Conservation (phyloP, 1,140 invertebrate species). For the Panulirus ornatus region DNA sequence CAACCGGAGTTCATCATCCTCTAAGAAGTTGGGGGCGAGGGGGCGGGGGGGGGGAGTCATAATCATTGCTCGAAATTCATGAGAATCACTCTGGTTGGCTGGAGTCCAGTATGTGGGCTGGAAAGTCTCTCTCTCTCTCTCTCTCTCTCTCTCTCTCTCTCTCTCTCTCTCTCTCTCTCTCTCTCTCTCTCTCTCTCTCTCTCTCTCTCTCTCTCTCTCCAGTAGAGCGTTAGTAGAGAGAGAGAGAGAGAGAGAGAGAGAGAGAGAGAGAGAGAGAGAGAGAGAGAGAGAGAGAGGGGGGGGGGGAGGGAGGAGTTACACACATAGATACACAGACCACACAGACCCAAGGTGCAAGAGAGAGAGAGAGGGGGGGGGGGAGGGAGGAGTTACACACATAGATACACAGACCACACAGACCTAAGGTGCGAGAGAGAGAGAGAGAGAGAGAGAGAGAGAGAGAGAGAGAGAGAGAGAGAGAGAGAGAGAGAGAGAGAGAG, state of each 20-base stretch:
- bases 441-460: conserved; percentile 17
- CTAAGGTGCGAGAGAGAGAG: too few relatives aligned
- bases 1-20: too few relatives aligned
- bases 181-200: neutral
- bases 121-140: neutral
- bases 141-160: neutral
- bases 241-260: conserved; percentile 17
- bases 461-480: conserved; percentile 17
- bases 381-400: neutral
- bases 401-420: too few relatives aligned
- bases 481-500: conserved; percentile 12
- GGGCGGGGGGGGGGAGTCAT: too few relatives aligned
- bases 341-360: too few relatives aligned
- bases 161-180: conserved; percentile 4
- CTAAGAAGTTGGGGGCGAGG: too few relatives aligned
- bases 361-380: neutral
- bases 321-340: too few relatives aligned
- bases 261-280: neutral
- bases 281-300: neutral
- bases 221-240: too few relatives aligned
- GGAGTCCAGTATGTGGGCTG: too few relatives aligned
- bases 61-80: too few relatives aligned
- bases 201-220: neutral
- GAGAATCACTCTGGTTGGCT: too few relatives aligned
- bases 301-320: neutral